Evolutionary conservation across 2,797 vertebrate species (phyloP).

Genomic region (Cossypha polioptera): DNA sequence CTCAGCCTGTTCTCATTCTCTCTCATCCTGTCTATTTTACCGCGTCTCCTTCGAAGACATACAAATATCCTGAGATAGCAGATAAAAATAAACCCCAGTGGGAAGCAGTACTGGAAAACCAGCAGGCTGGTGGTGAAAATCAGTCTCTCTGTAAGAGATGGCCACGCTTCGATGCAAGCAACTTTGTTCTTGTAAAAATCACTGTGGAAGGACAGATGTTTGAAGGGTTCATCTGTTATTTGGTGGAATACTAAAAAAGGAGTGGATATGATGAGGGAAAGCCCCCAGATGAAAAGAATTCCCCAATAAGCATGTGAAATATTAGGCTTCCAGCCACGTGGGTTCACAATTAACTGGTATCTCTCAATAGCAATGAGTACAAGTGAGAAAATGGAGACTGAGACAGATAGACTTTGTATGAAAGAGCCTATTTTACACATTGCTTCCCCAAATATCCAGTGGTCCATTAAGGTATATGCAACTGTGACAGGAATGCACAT

Average conservation of each 20-base stretch:
- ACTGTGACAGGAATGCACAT: slow-evolving; percentile 86
- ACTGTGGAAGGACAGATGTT: slow-evolving; percentile 63
- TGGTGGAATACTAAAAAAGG: slow-evolving; percentile 75
- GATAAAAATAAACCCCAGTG: slow-evolving; percentile 75
- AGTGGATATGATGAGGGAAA: slow-evolving; percentile 70
- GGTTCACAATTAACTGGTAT: slow-evolving; percentile 77
- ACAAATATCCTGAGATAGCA: slow-evolving; percentile 76
- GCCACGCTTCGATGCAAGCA: slow-evolving; percentile 71
- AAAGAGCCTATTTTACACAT: slow-evolving; percentile 88
- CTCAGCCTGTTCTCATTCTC: slow-evolving; percentile 73
- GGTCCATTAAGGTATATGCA: slow-evolving; percentile 87
- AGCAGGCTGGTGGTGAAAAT: slow-evolving; percentile 75
- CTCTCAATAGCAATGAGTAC: slow-evolving; percentile 84
- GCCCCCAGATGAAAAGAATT: slow-evolving; percentile 69
- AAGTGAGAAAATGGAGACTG: slow-evolving; percentile 88
- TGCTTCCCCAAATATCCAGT: slow-evolving; percentile 85
- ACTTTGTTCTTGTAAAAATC: slow-evolving; percentile 67
- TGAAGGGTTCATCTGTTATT: slow-evolving; percentile 74
- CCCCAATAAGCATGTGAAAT: slow-evolving; percentile 73
- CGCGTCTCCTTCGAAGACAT: slow-evolving; percentile 75
- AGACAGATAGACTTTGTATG: slow-evolving; percentile 84
- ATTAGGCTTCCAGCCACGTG: slow-evolving; percentile 74
- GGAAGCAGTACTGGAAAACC: slow-evolving; percentile 75
- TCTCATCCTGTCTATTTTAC: slow-evolving; percentile 70
- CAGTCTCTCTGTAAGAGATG: slow-evolving; percentile 65